Evolutionary conservation across 2,888 invertebrate species (phyloP).

Genomic region (Rhagonycha fulva): DNA sequence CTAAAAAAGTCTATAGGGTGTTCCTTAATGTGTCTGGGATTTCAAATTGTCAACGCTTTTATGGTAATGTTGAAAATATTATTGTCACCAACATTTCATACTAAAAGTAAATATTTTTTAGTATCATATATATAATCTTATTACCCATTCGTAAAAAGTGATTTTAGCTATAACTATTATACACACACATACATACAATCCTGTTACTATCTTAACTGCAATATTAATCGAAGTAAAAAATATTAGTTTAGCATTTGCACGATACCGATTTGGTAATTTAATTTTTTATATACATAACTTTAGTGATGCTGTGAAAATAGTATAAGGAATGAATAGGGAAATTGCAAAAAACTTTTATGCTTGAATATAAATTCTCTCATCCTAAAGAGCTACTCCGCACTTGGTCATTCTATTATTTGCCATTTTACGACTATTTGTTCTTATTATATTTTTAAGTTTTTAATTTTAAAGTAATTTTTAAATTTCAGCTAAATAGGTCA

Average conservation of each 20-base stretch:
- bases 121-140: background rate
- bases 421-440: too few relatives aligned
- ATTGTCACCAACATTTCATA: background rate
- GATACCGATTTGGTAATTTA: too few relatives aligned
- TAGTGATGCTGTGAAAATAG: background rate
- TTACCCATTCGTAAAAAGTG: background rate
- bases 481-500: background rate
- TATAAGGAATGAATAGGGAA: background rate
- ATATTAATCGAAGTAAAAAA: background rate
- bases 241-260: too few relatives aligned
- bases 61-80: background rate
- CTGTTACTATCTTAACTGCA: background rate
- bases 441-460: too few relatives aligned
- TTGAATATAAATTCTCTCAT: background rate
- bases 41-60: background rate
- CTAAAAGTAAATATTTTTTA: background rate
- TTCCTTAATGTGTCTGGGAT: slow-evolving; percentile 4
- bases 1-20: slow-evolving; percentile 1
- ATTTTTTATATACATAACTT: too few relatives aligned
- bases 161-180: background rate
- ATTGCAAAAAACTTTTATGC: background rate
- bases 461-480: background rate
- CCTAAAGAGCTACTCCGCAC: background rate
- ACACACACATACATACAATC: too few relatives aligned
- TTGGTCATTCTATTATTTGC: too few relatives aligned